Base-by-base conservation (phyloP, 2,797 vertebrate species). In the Pipistrellus pipistrellus region DNA sequence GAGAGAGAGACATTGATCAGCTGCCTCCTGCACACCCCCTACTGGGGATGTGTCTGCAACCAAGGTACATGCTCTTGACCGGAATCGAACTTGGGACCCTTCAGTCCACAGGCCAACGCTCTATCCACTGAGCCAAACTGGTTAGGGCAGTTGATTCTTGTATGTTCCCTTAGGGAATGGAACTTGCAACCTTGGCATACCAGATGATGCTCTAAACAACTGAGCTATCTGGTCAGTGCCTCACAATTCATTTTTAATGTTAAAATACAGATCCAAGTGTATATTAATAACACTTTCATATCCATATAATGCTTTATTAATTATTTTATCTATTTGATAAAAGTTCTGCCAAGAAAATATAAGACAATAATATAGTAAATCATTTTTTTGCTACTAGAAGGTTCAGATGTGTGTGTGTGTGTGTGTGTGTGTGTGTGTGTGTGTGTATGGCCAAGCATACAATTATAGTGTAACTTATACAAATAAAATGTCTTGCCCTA, bases 281-380 rank as follows among this genome's bases (percentile, higher is more conserved):
- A 59, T 82, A 88, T 95, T 68, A 4, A 15, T 85, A 71, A 76
- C 12, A 73, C 9, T 55, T 78, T 90, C 6, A 13, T 85, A 53
- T 55, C 9, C 21, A 20, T 20, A 0, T 59, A 83, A n/a, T 4
- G 8, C 27, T 93, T 93, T 55, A 57, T 68, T 51, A 71, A 55
- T 87, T 88, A 78, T 72, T 91, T 81, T 7, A 66, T 88, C n/a
- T 89, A 15, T 85, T 62, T 66, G 8, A 78, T 77, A 77, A 85
- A 80, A 53, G 14, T 46, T 83, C 64, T 64, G 13, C 18, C 38
- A 51, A 88, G 13, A 81, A 35, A 21, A 88, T 88, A 21, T 86
- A 82, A 48, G 32, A 68, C 3, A 93, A 77, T 88, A 75, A 81
- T 35, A 59, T 32, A 85, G n/a, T 66, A 89, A 68, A 44, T 35